These are phyloP conservation scores for Melipona beecheii DNA, from an alignment of 2,888 invertebrate species.

Conservation along the genomic window DNA sequence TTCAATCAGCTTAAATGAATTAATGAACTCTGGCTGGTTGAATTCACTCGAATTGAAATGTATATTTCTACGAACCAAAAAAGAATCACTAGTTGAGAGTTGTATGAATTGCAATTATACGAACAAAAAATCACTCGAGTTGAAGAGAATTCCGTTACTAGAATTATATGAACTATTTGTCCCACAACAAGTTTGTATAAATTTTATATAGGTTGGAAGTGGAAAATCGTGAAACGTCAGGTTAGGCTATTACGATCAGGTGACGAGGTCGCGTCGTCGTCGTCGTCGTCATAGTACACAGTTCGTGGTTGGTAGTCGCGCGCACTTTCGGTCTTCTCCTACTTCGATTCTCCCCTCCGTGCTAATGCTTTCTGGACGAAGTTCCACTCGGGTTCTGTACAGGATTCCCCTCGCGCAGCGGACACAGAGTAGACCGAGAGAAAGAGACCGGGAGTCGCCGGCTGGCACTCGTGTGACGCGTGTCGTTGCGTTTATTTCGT, in stretches of 20 bases:
- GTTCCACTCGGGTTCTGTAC: slow-evolving; percentile 10
- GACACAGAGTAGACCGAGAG: slow-evolving; percentile 15
- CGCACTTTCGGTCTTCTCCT: slow-evolving; percentile 44
- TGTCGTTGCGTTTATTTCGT: slow-evolving; percentile 30
- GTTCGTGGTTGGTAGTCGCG: slow-evolving; percentile 41
- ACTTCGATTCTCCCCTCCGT: slow-evolving; percentile 3
- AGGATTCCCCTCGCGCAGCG: slow-evolving; percentile 16
- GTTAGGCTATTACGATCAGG: slow-evolving; percentile 60
- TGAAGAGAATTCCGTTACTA: too few relatives aligned
- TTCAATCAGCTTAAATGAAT: too few relatives aligned
- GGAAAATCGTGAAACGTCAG: slow-evolving; percentile 15
- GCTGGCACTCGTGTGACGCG: slow-evolving; percentile 54
- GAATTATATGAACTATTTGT: too few relatives aligned
- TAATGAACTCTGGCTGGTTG: too few relatives aligned
- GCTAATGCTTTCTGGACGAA: slow-evolving; percentile 15
- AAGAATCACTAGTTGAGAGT: too few relatives aligned
- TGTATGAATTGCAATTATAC: too few relatives aligned
- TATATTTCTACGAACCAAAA: too few relatives aligned
- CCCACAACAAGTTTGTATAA: too few relatives aligned
- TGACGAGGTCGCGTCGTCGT: slow-evolving; percentile 55
- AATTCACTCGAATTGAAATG: too few relatives aligned
- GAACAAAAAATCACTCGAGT: too few relatives aligned
- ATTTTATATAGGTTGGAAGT: neutral
- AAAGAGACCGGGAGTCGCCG: slow-evolving; percentile 62
- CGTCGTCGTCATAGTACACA: slow-evolving; percentile 29